Conservation (phyloP, 2,113 vertebrate species). For the Motacilla alba region DNA sequence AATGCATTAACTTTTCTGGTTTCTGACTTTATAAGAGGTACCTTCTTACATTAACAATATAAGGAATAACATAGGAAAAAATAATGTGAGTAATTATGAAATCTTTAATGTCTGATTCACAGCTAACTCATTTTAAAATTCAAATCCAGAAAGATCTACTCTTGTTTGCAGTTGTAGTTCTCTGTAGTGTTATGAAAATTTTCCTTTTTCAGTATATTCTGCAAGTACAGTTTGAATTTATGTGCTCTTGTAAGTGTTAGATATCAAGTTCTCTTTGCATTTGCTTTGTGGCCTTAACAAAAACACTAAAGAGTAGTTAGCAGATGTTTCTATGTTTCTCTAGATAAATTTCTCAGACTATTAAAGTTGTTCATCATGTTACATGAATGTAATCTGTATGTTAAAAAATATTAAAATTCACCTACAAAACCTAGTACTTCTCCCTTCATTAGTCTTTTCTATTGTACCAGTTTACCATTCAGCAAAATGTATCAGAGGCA, state of each 20-base stretch:
- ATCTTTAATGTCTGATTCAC: neutral
- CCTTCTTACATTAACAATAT: conserved; percentile 12
- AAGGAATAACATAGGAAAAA: neutral
- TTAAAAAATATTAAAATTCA: conserved; percentile 58
- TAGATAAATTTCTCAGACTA: neutral
- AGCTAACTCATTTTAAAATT: neutral
- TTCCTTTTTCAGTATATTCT: neutral
- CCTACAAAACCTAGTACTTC: neutral
- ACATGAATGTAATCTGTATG: conserved; percentile 23
- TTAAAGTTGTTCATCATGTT: neutral
- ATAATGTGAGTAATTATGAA: neutral
- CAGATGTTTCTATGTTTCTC: neutral
- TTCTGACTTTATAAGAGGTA: neutral
- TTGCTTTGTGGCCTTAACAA: conserved; percentile 1
- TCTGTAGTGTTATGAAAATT: neutral
- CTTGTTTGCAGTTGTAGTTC: neutral
- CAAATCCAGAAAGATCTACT: neutral
- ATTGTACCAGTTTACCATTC: neutral
- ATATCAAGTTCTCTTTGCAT: neutral
- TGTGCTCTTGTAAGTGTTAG: neutral
- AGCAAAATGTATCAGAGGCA: neutral
- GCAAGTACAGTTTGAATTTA: neutral
- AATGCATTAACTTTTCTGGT: neutral
- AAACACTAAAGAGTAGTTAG: conserved; percentile 27
- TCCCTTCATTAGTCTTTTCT: neutral